phyloP scores from a whole-genome alignment of 2,888 invertebrate genomes.

The Drosophila tripunctata region DNA sequence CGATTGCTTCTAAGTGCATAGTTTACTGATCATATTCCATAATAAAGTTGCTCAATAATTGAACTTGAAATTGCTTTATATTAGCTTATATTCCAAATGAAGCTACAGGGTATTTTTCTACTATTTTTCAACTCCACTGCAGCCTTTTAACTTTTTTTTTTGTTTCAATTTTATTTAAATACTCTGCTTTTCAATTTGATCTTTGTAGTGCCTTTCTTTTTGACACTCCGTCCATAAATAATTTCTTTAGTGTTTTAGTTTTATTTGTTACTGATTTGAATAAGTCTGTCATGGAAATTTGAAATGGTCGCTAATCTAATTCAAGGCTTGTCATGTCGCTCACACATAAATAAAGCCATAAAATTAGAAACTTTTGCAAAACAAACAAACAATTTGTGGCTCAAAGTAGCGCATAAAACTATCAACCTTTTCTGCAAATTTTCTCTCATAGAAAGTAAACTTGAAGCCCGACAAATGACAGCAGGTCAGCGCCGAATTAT shows the following conservation, averaged over 20 bases:
- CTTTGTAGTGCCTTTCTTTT: not conserved
- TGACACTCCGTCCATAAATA: too few relatives aligned
- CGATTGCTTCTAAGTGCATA: slow-evolving; percentile 63
- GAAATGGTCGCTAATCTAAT: slow-evolving; percentile 31
- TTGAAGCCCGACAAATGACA: slow-evolving; percentile 38
- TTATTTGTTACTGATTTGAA: slow-evolving; percentile 28
- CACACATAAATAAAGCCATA: slow-evolving; percentile 38
- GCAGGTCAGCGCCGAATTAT: slow-evolving; percentile 54
- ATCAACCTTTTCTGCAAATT: slow-evolving; percentile 46
- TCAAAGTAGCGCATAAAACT: slow-evolving; percentile 21
- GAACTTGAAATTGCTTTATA: slow-evolving; percentile 1
- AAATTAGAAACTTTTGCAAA: slow-evolving; percentile 62
- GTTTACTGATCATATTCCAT: not conserved
- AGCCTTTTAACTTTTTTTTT: too few relatives aligned
- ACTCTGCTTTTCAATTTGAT: too few relatives aligned
- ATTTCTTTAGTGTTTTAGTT: slow-evolving; percentile 11
- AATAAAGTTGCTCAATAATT: slow-evolving; percentile 22
- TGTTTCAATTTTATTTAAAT: too few relatives aligned
- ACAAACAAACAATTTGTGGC: slow-evolving; percentile 52
- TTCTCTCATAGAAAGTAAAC: slow-evolving; percentile 66
- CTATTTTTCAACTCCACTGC: too few relatives aligned
- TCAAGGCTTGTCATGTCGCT: slow-evolving; percentile 26
- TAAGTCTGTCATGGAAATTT: slow-evolving; percentile 1
- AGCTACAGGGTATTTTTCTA: not conserved
- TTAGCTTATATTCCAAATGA: not conserved